These are phyloP conservation scores for Cheilosia pagana DNA, from an alignment of 2,888 invertebrate species.

Conservation along the genomic window DNA sequence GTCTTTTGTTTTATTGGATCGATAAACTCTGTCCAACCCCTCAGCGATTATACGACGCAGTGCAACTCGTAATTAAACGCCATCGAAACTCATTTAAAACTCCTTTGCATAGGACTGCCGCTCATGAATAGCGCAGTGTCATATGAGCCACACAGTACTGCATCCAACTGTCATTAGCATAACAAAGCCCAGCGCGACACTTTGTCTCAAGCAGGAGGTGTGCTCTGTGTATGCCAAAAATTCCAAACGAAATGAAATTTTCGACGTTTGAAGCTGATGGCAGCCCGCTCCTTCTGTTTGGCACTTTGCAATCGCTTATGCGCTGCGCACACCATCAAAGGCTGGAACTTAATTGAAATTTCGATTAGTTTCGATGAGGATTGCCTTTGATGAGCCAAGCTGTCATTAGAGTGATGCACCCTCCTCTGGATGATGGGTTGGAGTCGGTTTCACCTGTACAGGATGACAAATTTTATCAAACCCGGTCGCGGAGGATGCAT, in stretches of 20 bases:
- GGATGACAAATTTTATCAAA: background rate
- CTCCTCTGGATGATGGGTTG: background rate
- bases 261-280: background rate
- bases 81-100: background rate
- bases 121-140: background rate
- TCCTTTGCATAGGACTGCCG: background rate
- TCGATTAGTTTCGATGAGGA: constrained; percentile 48
- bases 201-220: constrained; percentile 10
- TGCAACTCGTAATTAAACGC: background rate
- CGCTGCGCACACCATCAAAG: constrained; percentile 32
- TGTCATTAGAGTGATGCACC: background rate
- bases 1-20: too few relatives aligned
- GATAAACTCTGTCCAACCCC: too few relatives aligned
- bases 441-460: background rate
- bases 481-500: background rate
- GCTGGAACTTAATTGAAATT: constrained; percentile 55
- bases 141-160: background rate
- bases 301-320: background rate
- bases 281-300: background rate
- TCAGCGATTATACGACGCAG: too few relatives aligned
- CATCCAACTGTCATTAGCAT: constrained; percentile 21
- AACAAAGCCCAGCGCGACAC: constrained; percentile 18
- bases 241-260: constrained; percentile 40
- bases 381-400: constrained; percentile 3
- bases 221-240: constrained; percentile 4